These are phyloP conservation scores for Tethya wilhelma DNA, from an alignment of 37 sponge, comb jelly and placozoan genomes.

Conservation along the genomic window DNA sequence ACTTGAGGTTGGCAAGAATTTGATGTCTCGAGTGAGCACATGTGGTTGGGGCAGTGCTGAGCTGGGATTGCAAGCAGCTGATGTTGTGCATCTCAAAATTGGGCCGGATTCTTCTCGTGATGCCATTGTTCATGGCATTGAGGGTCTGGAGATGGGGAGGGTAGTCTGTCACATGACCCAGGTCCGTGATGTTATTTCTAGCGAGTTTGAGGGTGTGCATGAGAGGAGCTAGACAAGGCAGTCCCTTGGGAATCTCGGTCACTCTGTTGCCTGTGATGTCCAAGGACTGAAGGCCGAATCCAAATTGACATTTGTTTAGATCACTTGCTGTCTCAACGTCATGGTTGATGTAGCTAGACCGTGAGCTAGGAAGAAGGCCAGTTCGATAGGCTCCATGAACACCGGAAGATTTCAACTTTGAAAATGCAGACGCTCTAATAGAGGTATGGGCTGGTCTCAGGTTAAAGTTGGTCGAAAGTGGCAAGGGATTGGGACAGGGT, in stretches of 20 bases:
- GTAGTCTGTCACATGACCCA: conserved; percentile 41
- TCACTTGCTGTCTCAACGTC: neutral
- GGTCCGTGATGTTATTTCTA: conserved; percentile 33
- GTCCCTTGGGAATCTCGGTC: conserved; percentile 29
- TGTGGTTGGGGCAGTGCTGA: neutral
- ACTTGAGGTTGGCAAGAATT: conserved; percentile 17
- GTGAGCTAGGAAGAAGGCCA: conserved; percentile 7
- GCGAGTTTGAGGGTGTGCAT: conserved; percentile 49
- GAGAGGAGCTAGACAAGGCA: conserved; percentile 68
- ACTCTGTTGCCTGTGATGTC: conserved; percentile 63
- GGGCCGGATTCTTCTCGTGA: neutral
- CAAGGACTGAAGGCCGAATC: conserved; percentile 28
- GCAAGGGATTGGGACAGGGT: conserved; percentile 33
- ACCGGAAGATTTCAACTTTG: neutral
- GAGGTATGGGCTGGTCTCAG: no score
- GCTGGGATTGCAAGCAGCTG: conserved; percentile 44
- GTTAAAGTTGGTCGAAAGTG: no score
- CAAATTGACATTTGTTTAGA: neutral
- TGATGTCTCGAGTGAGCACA: conserved; percentile 45
- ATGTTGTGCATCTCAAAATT: neutral
- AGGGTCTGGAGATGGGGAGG: conserved; percentile 43
- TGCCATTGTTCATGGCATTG: conserved; percentile 23
- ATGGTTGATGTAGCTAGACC: conserved; percentile 19
- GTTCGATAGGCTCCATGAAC: neutral
- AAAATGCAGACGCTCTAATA: neutral